Evolutionary conservation across 1,140 invertebrate species (phyloP), one percentile per base, ranked within the genome.

Genomic region (Megathymus violae): DNA sequence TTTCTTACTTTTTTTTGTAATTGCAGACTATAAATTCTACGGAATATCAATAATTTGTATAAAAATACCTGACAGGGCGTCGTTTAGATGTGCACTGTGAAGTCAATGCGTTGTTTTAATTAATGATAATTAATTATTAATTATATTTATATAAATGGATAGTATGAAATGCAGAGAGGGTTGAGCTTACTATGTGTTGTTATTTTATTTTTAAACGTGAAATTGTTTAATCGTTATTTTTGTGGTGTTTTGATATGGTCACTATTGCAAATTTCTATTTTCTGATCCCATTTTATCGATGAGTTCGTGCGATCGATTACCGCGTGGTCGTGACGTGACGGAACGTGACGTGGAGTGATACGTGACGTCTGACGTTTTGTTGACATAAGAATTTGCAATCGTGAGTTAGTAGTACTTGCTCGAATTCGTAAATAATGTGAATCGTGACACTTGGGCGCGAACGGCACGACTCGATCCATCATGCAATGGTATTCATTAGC

Each of bases 161-260:
- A n/a, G 25, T 36, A 58, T 56, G 59, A 48, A 47, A 40, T 61
- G 56, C 59, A 15, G 43, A 58, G 47, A 63, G 64, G 59, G 71
- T 80, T 80, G 71, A 80, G 76, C 74, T 81, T 81, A 74, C 40
- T 64, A 64, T 74, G 64, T 74, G 69, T 83, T 78, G 71, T 75
- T 69, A 71, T 76, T 51, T 78, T 70, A 62, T 67, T 73, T 78
- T 69, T 64, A 61, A 72, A 62, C 70, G 72, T 78, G 75, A 72
- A 74, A 69, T 73, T 59, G 56, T 67, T 60, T 41, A n/a, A 54
- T 81, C 64, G 65, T 67, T 70, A 63, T 67, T 74, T 64, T 48
- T 70, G 63, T 51, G 43, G 51, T 66, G 56, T 67, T 62, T 60
- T 54, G 34, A 52, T 48, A 48, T 48, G n/a, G n/a, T 69, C 68